Base-by-base conservation (phyloP, 1,140 invertebrate genomes). In the Copidosoma floridanum region DNA sequence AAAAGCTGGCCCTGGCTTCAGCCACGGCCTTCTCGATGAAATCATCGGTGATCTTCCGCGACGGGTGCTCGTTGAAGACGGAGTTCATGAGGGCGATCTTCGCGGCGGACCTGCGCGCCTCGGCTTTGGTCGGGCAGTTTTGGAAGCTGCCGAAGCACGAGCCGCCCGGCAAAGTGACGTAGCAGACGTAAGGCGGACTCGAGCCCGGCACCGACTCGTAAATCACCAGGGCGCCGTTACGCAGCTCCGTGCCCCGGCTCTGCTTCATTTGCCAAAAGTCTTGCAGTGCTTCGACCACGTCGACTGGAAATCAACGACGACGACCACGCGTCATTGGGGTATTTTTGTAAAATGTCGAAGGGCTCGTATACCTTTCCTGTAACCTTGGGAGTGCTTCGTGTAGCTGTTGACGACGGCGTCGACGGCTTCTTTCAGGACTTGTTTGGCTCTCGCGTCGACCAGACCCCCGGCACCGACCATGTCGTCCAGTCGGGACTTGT, bases 231-330 rank as follows among this genome's bases (percentile, higher is more conserved):
- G 93, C 93, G 23, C 92, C 93, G 71, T 93, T 94, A 69, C 91
- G 87, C 27, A 95, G 81, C 70, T 94, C 92, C 6, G 89, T 88
- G n/a, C 92, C 88, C 65, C 93, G 81, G 27, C 89, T 86, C 70
- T 92, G 90, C 80, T 97, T 97, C 92, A 96, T 94, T 81, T 96
- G 93, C 94, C 94, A 97, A 78, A 97, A 97, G 81, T 96, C 94
- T 80, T 97, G 94, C 24, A 97, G 81, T 10, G 94, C 94, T 80
- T 97, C 94, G 24, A 97, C 93, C 11, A 97, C 94, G 81, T 97
- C 95, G 61, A 96, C 93, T 91, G 79, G 62, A 65, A 47, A 26
- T 24, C 55, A 43, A 47, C 38, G 23, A 40, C 24, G 56, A 41
- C 35, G 21, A 46, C 50, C 32, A 38, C 12, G 14, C 32, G 52